Evolutionary conservation across 2,797 vertebrate species (phyloP), one percentile per base, ranked within the genome.

Genomic region (Ctenopoma kingsleyae): DNA sequence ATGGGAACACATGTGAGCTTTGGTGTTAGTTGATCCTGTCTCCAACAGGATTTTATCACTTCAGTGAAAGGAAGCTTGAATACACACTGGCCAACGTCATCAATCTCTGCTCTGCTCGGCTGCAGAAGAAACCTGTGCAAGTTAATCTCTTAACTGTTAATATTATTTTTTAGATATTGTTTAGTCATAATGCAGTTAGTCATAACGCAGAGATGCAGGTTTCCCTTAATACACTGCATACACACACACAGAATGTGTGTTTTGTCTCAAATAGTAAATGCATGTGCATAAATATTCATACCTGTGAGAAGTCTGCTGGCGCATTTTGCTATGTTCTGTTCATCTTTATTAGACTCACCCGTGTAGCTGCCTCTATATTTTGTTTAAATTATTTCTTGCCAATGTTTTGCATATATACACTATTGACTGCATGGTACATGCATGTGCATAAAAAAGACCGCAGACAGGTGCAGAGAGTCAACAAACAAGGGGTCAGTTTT

Each of bases 31-130:
- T 82, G 87, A 82, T 73, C 52, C 66, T 3, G 52, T 81, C 74
- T 82, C 67, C 71, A 68, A 74, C 67, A 47, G 83, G 77, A 89
- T 87, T 91, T 83, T 89, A 89, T 87, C 84, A 89, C 87, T 87
- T 89, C 78, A 38, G 44, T 88, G 88, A 82, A 86, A 91, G 77
- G 68, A 61, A 22, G 81, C 76, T 76, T 83, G 78, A 89, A 85
- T 55, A 81, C 80, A 87, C 88, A 89, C 41, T 2, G 36, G 36
- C 60, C 67, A 32, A 27, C 51, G 43, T 61, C 88, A 87, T 81
- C 68, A 67, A 85, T 85, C 80, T 85, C 64, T 30, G 70, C 76
- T 78, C 54, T 0, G 52, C 67, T 49, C 41, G 20, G 71, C 16
- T 32, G 35, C 38, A n/a, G 35, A 44, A 38, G 41, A 49, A 74